Evolutionary conservation across 2,113 vertebrate species (phyloP), one percentile per base, ranked within the genome.

Genomic region (Rhinopomastus cyanomelas): DNA sequence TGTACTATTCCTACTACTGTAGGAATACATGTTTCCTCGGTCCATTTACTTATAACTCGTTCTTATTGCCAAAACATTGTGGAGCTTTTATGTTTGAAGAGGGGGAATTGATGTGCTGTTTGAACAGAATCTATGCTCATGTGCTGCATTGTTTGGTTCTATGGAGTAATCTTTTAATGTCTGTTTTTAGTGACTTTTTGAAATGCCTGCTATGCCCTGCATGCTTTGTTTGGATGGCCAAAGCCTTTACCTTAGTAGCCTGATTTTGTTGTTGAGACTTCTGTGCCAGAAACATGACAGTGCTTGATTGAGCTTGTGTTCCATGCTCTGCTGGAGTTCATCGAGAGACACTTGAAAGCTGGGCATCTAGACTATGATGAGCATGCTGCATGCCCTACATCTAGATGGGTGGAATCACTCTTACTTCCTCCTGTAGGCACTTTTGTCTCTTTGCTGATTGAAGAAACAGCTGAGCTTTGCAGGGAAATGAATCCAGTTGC

Each of bases 341-440:
- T 82, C 8, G 46, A 39, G 17, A 36, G 37, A 21, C 72, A 12
- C 21, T 8, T 82, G 67, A 8, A 73, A 69, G 5, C 9, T 71
- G 36, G 9, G 5, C 29, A 16, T 76, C 39, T 66, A 27, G 25
- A 85, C 66, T 56, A 1, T 48, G 64, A 56, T 18, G 48, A 67
- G 6, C 0, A 0, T 57, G n/a, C 39, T 66, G 11, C 4, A 3
- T 51, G 30, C 27, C 20, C 29, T 80, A 23, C 0, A 0, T 49
- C 29, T 71, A 49, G 9, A 53, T 1, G 6, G 78, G 30, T 79
- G 49, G 57, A 65, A 53, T 62, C 57, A 73, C 25, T 15, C 23
- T 2, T 2, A 76, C 36, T 89, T 78, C n/a, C 51, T 71, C 27
- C 12, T 49, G 0, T 11, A 67, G 39, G 21, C 10, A 25, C 9